Evolutionary conservation across 2,888 invertebrate species (phyloP), one percentile per base, ranked within the genome.

Genomic region (Drosophila robusta): DNA sequence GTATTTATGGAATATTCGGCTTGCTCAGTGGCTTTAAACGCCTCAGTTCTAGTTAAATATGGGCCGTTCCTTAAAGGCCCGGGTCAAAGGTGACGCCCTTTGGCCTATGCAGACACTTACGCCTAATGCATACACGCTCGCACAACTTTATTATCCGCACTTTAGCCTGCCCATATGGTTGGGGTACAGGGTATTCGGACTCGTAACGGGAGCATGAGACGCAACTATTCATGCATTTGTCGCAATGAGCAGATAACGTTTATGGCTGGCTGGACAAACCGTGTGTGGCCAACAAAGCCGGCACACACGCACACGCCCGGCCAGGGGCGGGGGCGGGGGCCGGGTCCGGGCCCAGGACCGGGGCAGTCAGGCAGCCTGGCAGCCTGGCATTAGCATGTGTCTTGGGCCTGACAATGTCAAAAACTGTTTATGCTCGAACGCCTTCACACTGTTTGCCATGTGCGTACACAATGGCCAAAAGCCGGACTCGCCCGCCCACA

Each of bases 391-490:
- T 87, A 82, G 86, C 82, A 82, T 82, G 83, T 88, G 83, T 88
- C 83, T 88, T 82, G 64, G 80, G 85, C 70, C 85, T 72, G 84
- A 71, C 87, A 89, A 78, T 88, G 87, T 86, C 89, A 80, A 88
- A 88, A 84, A 88, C 80, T 83, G 89, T 88, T 84, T 78, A 84
- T 83, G 83, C 88, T 82, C 77, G 86, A 80, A 83, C 88, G 83
- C 83, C 83, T 86, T 75, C 63, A 61, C 77, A 72, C 86, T 85
- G 80, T 78, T 79, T 70, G 73, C 79, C 82, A 78, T 79, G 64
- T 76, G 74, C 68, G 67, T 74, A 71, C 64, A 84, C 87, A 81
- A 83, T 80, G 55, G 84, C 50, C 58, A 34, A n/a, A 4, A 39
- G 26, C 45, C 26, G 38, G 8, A 38, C 34, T 24, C 34, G 14